These are phyloP conservation scores for Tragulus kanchil DNA, from an alignment of 2,113 vertebrate species.

Conservation along the genomic window DNA sequence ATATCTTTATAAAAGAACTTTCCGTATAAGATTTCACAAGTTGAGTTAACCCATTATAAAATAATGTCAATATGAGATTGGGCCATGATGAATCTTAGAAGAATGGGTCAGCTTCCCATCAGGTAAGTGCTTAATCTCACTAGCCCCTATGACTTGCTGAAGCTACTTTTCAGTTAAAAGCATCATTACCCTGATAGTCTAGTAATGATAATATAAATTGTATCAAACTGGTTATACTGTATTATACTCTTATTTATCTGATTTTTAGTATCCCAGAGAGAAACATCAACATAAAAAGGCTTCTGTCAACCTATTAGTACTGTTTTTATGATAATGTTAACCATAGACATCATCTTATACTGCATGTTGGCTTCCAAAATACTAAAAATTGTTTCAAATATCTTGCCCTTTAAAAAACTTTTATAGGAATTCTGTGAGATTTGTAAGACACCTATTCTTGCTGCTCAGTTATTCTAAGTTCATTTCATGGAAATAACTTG, in stretches of 20 bases:
- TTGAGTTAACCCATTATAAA: slow-evolving; percentile 24
- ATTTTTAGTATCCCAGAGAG: neutral
- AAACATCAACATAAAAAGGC: neutral
- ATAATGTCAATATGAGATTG: slow-evolving; percentile 63
- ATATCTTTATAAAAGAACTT: slow-evolving; percentile 31
- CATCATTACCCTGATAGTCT: slow-evolving; percentile 71
- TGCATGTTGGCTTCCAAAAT: neutral
- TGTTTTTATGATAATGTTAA: neutral
- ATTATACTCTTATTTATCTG: neutral
- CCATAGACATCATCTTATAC: neutral
- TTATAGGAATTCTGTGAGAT: neutral
- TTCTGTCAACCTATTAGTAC: neutral
- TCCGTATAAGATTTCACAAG: slow-evolving; percentile 25
- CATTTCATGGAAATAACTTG: neutral
- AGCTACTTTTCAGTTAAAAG: slow-evolving; percentile 64
- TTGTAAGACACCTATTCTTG: neutral
- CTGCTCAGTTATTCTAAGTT: neutral
- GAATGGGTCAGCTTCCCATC: slow-evolving; percentile 3
- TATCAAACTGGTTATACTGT: neutral
- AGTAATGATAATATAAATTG: slow-evolving; percentile 31
- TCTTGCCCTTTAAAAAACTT: neutral
- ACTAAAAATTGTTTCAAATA: neutral
- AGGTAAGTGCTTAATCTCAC: slow-evolving; percentile 37
- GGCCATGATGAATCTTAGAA: slow-evolving; percentile 7
- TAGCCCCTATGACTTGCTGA: slow-evolving; percentile 17